phyloP scores from a whole-genome alignment of 2,113 vertebrate genomes.

The Promerops cafer region DNA sequence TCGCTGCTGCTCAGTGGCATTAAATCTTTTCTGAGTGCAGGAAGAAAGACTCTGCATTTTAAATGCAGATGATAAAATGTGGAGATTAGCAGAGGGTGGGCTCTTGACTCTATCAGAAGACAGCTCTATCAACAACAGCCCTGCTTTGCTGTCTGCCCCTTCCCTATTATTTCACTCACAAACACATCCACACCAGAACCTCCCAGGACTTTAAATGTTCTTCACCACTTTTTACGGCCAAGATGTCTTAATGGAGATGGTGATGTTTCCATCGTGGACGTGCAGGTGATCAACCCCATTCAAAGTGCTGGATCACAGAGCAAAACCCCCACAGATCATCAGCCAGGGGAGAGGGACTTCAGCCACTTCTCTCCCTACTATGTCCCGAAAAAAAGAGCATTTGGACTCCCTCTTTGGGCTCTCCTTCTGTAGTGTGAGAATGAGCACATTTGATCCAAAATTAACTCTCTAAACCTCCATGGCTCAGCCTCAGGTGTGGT shows the following conservation, averaged over 20 bases:
- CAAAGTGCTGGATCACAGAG: background rate
- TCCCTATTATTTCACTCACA: background rate
- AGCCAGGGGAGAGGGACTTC: background rate
- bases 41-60: background rate
- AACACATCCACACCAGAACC: background rate
- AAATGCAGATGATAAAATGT: conserved; percentile 31
- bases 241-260: background rate
- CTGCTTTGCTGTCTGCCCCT: background rate
- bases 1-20: background rate
- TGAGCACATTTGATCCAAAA: background rate
- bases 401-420: background rate
- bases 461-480: background rate
- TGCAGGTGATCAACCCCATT: background rate
- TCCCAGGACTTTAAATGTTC: background rate
- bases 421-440: background rate
- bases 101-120: background rate
- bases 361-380: background rate
- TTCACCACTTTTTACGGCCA: background rate
- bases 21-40: conserved; percentile 33
- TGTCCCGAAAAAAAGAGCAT: background rate
- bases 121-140: background rate
- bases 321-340: background rate
- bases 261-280: background rate
- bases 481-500: background rate
- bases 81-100: background rate